Conservation (phyloP, 2,888 invertebrate species). For the Mellilla xanthometata region DNA sequence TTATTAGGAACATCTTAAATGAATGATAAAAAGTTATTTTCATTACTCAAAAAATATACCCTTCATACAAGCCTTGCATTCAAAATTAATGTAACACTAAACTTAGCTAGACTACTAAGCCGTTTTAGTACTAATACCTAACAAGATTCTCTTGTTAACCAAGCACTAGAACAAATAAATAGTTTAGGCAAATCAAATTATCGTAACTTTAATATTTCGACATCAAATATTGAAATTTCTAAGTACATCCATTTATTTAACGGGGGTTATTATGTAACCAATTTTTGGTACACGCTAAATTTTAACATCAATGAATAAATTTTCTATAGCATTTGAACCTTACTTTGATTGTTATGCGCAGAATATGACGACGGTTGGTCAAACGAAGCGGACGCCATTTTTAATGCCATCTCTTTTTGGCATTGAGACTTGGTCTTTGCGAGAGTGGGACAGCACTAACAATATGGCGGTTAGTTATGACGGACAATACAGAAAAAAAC, state of each 20-base stretch:
- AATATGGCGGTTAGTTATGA: no score
- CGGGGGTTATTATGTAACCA: no score
- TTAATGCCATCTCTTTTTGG: no score
- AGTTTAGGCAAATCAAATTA: neutral
- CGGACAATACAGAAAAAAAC: no score
- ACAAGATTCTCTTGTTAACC: conserved; percentile 18
- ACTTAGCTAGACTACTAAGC: conserved; percentile 15
- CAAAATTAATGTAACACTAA: conserved; percentile 4
- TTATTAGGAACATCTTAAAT: no score
- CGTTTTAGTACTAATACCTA: conserved; percentile 18
- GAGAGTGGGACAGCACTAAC: no score
- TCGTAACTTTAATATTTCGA: no score
- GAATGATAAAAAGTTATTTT: neutral
- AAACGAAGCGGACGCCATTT: no score
- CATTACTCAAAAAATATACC: neutral
- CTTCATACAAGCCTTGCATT: conserved; percentile 15
- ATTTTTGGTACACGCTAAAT: conserved; percentile 16
- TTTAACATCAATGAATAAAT: conserved; percentile 16
- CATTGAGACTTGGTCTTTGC: no score
- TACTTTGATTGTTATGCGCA: conserved; percentile 8
- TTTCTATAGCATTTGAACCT: conserved; percentile 20
- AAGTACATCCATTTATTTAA: no score
- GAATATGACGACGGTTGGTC: no score
- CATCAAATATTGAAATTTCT: no score
- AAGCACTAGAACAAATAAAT: conserved; percentile 9